A percentile compares a stretch with the other conserved stretches of the same genome.
Conservation (phyloP, 2,113 vertebrate genomes). For the Protomyctophum bolini region DNA sequence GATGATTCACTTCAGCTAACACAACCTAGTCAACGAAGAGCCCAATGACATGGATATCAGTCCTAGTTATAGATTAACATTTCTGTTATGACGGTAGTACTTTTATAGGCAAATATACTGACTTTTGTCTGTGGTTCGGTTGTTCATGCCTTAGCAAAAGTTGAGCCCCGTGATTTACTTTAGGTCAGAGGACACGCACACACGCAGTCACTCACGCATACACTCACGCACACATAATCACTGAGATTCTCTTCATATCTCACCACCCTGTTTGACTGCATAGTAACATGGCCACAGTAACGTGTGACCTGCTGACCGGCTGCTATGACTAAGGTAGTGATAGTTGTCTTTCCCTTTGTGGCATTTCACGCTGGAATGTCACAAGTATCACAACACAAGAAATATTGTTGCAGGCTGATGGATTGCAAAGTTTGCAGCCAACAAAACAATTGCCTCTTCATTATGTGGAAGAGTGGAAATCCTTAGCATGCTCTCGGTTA, state of each 20-base stretch:
- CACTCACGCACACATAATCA: not conserved
- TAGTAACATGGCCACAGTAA: not conserved
- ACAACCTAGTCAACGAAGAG: too few relatives aligned
- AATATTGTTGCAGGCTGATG: not conserved
- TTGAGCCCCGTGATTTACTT: too few relatives aligned
- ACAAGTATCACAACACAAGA: not conserved
- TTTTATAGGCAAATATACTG: too few relatives aligned
- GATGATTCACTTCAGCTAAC: too few relatives aligned
- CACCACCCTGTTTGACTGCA: not conserved
- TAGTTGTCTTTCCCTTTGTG: not conserved
- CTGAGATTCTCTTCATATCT: too few relatives aligned
- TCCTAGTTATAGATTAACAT: too few relatives aligned
- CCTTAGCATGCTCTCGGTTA: slow-evolving; percentile 4
- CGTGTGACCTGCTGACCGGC: not conserved
- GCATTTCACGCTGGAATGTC: not conserved
- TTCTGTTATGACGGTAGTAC: too few relatives aligned
- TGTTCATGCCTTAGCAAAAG: too few relatives aligned
- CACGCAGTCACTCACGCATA: not conserved
- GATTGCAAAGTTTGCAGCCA: not conserved
- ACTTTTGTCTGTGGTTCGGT: too few relatives aligned
- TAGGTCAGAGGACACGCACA: not conserved
- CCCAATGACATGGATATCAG: too few relatives aligned
- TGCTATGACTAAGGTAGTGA: not conserved
- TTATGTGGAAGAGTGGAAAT: slow-evolving; percentile 6
- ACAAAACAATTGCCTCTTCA: not conserved